Evolutionary conservation across 2,888 invertebrate genomes (phyloP).

Genomic region (Chorisops tibialis): DNA sequence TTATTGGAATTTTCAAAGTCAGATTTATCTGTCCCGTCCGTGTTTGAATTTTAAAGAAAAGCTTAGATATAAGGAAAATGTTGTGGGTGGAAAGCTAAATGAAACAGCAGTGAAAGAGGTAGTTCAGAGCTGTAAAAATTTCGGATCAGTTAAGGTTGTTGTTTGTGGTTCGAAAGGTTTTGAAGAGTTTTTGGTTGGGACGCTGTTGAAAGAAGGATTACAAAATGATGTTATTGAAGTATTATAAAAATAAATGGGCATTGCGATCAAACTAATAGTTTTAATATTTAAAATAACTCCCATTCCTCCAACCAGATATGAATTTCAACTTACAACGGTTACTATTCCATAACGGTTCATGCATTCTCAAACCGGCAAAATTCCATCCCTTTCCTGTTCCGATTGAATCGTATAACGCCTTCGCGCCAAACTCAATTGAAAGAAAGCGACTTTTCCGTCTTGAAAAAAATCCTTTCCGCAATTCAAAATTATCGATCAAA

Average conservation of each 20-base stretch:
- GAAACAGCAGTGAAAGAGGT: slow-evolving; percentile 24
- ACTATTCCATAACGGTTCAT: no score
- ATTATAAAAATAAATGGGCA: slow-evolving; percentile 5
- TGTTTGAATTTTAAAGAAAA: slow-evolving; percentile 38
- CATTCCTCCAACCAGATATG: no score
- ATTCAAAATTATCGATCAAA: no score
- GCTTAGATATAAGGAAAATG: slow-evolving; percentile 44
- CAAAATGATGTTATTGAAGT: slow-evolving; percentile 19
- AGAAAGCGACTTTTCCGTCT: no score
- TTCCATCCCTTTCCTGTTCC: no score
- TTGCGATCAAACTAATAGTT: no score
- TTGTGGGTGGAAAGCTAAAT: slow-evolving; percentile 30
- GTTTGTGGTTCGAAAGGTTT: slow-evolving; percentile 39
- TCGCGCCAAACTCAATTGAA: no score
- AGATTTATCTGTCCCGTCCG: slow-evolving; percentile 57
- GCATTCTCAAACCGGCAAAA: no score
- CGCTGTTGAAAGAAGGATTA: slow-evolving; percentile 40
- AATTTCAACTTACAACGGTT: no score
- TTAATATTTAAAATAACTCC: no score
- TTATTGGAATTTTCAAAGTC: slow-evolving; percentile 74
- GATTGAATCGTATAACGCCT: no score
- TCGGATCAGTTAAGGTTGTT: slow-evolving; percentile 28
- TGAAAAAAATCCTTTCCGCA: no score
- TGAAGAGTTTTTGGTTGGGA: slow-evolving; percentile 35
- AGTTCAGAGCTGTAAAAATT: background rate